Conservation (phyloP, 2,888 invertebrate genomes). For the Theodoxus fluviatilis region DNA sequence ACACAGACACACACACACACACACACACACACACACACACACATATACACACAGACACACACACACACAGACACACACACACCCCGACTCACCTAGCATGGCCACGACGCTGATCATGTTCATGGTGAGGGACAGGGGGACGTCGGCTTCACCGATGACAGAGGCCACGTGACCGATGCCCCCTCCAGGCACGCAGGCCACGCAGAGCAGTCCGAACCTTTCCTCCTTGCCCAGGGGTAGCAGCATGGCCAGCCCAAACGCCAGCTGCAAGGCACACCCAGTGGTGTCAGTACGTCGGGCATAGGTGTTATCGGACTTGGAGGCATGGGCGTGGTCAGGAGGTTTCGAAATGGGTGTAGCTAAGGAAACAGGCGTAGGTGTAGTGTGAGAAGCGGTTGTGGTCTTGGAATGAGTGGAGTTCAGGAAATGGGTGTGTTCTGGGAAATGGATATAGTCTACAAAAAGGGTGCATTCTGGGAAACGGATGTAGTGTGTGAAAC, state of each 20-base stretch:
- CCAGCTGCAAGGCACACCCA: conserved; percentile 52
- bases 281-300: too few relatives aligned
- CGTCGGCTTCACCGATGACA: conserved; percentile 56
- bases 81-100: conserved; percentile 53
- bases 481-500: too few relatives aligned
- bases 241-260: conserved; percentile 55
- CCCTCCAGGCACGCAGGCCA: conserved; percentile 62
- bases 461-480: too few relatives aligned
- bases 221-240: conserved; percentile 53
- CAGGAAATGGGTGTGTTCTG: too few relatives aligned
- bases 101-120: conserved; percentile 57
- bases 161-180: conserved; percentile 63
- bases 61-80: background rate
- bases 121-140: conserved; percentile 58
- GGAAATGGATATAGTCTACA: too few relatives aligned
- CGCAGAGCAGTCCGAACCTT: conserved; percentile 59
- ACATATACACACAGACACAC: background rate
- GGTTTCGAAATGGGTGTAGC: too few relatives aligned
- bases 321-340: too few relatives aligned
- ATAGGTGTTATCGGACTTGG: too few relatives aligned
- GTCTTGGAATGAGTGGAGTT: too few relatives aligned
- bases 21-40: conserved; percentile 13
- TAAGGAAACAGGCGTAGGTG: too few relatives aligned
- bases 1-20: conserved; percentile 11
- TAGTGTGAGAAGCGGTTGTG: too few relatives aligned